Percentiles rank a stretch among this genome's conserved stretches.
These are phyloP conservation scores for Phaethon lepturus DNA, from an alignment of 2,113 vertebrate genomes.

Conservation along the genomic window DNA sequence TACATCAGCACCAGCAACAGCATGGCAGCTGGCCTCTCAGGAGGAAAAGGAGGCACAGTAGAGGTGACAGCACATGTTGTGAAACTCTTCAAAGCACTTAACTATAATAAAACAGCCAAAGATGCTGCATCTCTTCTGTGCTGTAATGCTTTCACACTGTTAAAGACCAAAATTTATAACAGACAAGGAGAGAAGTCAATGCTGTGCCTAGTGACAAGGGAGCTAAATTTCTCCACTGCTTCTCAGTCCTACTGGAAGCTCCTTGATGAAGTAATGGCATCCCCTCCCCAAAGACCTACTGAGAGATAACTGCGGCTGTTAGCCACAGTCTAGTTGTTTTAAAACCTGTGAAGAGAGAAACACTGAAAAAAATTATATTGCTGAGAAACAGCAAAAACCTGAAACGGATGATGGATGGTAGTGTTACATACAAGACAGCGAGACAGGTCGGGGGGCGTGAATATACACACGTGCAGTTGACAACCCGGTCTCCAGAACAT, in stretches of 20 bases:
- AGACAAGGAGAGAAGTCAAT: not conserved
- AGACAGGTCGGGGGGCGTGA: accelerated
- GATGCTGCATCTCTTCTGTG: not conserved
- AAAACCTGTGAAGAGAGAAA: not conserved
- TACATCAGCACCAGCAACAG: not conserved
- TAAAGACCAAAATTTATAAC: not conserved
- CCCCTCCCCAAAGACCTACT: not conserved
- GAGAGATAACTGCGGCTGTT: accelerated
- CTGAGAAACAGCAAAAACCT: not conserved
- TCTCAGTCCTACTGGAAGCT: not conserved
- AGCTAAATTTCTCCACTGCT: not conserved
- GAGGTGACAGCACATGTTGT: not conserved
- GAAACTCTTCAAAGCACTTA: not conserved
- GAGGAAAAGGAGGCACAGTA: not conserved
- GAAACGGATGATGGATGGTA: not conserved
- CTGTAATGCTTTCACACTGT: not conserved
- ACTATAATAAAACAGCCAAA: not conserved
- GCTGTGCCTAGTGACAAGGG: not conserved
- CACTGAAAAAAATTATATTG: not conserved
- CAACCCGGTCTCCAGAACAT: not conserved
- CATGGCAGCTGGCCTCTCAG: not conserved
- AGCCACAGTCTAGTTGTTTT: not conserved
- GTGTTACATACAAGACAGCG: accelerated
- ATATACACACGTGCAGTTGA: accelerated
- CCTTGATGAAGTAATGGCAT: not conserved